phyloP scores from a whole-genome alignment of 1,140 invertebrate genomes.

The Melitaea cinxia region DNA sequence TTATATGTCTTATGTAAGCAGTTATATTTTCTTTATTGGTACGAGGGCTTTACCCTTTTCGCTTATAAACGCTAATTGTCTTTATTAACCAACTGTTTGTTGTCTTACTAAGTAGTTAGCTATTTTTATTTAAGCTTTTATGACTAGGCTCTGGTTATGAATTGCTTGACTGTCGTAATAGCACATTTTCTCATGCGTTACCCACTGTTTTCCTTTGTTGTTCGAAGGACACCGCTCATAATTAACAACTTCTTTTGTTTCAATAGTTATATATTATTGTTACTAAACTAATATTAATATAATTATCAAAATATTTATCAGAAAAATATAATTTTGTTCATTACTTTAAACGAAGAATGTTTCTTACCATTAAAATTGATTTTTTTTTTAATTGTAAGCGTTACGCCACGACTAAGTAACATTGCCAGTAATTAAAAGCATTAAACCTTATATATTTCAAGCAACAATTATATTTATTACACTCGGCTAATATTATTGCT shows the following conservation, averaged over 20 bases:
- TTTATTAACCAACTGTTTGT: conserved; percentile 3
- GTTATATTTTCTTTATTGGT: background rate
- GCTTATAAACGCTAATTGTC: conserved; percentile 5
- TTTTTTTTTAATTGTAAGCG: too few species aligned
- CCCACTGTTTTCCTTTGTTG: conserved; percentile 27
- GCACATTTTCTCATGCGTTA: conserved; percentile 30
- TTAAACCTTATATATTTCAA: too few species aligned
- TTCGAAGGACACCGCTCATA: conserved; percentile 20
- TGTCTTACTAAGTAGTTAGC: conserved; percentile 6
- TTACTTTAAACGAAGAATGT: too few species aligned
- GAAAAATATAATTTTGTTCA: too few species aligned
- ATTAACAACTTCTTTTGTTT: background rate
- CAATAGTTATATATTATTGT: background rate
- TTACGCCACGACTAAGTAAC: too few species aligned
- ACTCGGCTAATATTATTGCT: background rate
- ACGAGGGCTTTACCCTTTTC: background rate
- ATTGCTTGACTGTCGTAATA: conserved; percentile 19
- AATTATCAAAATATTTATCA: too few species aligned
- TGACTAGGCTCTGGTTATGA: conserved; percentile 15
- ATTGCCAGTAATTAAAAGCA: background rate
- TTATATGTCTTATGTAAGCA: background rate
- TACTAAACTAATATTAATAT: too few species aligned
- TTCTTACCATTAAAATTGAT: too few species aligned
- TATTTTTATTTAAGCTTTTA: conserved; percentile 24
- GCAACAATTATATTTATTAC: background rate